Conservation (phyloP, 2,113 vertebrate genomes). For the Eupsittula cactorum region DNA sequence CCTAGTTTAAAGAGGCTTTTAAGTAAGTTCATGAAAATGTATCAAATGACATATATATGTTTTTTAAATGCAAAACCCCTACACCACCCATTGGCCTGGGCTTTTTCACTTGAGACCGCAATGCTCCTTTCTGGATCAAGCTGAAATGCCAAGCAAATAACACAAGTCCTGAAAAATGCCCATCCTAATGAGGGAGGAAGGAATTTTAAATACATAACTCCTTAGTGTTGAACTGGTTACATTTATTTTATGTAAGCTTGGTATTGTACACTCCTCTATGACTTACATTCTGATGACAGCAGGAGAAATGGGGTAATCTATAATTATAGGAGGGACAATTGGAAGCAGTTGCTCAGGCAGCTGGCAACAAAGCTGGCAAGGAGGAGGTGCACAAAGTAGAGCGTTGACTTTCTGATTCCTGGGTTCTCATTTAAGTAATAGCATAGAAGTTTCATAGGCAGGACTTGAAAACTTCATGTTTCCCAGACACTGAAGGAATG, state of each 20-base stretch:
- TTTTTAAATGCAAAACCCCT: slow-evolving; percentile 23
- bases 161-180: background rate
- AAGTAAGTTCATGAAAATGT: slow-evolving; percentile 33
- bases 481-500: background rate
- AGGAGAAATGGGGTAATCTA: slow-evolving; percentile 21
- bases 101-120: background rate
- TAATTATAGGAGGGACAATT: slow-evolving; percentile 56
- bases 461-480: background rate
- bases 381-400: background rate
- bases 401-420: background rate
- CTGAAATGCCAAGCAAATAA: background rate
- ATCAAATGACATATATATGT: background rate
- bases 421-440: slow-evolving; percentile 2
- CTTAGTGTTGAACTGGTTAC: slow-evolving; percentile 11
- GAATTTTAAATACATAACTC: slow-evolving; percentile 36
- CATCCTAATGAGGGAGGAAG: slow-evolving; percentile 34
- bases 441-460: background rate
- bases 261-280: background rate
- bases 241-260: slow-evolving; percentile 61
- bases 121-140: background rate
- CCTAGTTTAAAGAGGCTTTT: slow-evolving; percentile 22
- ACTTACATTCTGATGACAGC: background rate
- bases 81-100: background rate
- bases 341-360: slow-evolving; percentile 58
- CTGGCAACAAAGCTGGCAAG: slow-evolving; percentile 48